Base-by-base conservation (phyloP, 2,113 vertebrate species). In the Motacilla alba region DNA sequence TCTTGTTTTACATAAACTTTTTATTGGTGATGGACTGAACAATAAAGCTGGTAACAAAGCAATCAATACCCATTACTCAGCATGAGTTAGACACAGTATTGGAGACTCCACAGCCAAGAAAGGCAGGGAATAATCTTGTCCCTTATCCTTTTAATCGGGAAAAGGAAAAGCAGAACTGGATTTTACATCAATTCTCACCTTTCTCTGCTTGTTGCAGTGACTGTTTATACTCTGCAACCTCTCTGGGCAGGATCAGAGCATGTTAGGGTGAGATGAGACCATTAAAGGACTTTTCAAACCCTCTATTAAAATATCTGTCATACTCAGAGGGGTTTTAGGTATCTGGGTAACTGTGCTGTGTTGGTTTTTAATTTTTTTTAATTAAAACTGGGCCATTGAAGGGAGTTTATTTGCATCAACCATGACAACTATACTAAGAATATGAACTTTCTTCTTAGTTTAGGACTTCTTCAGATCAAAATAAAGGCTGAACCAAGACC, bases 1-100 rank as follows among this genome's bases (percentile, higher is more conserved):
- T 58, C 28, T 26, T 80, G 77, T 30, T 83, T 95, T 96, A 93
- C 92, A 91, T 94, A 89, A 96, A 95, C 83, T 83, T 86, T 94
- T 94, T 96, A 94, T 91, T 91, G 83, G 74, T 93, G 90, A 91
- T 94, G 75, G 93, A 87, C 92, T 92, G 89, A 93, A 95, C 88
- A 92, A 96, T 95, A 95, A 93, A 94, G 70, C 83, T 91, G 85
- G 77, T 95, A 96, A 95, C 86, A 94, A 95, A 97, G 86, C 87
- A 89, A 96, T 96, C 95, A 89, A 96, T 96, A 91, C 24, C 2
- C 92, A 84, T 96, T 95, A 95, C 89, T 95, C 90, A 87, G 83
- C 78, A 66, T 74, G 93, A 75, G 80, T 89, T 94, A 95, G 88
- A 96, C 88, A 91, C 76, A 78, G 53, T 79, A 88, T 82, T 82